A percentile compares a stretch with the other conserved stretches of the same genome.
phyloP scores from a whole-genome alignment of 2,888 invertebrate genomes.

The Chorisops tibialis region DNA sequence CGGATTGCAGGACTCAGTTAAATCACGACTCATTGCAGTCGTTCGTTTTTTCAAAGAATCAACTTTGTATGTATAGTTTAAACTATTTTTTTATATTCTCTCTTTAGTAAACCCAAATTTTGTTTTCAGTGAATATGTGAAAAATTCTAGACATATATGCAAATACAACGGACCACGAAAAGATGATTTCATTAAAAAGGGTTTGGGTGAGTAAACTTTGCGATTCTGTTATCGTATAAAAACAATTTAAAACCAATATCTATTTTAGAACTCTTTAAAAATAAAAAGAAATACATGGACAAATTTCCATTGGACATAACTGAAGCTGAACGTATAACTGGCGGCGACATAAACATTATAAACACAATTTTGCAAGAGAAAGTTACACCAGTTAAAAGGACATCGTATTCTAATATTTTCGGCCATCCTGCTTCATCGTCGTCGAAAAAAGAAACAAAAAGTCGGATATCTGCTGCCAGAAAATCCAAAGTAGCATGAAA shows the following conservation, averaged over 20 bases:
- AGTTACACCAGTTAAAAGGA: slow-evolving; percentile 53
- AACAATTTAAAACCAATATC: slow-evolving; percentile 11
- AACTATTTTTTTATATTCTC: too few species aligned
- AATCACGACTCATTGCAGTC: slow-evolving; percentile 72
- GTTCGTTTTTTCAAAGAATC: slow-evolving; percentile 85
- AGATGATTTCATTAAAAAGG: slow-evolving; percentile 77
- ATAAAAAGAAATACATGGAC: slow-evolving; percentile 67
- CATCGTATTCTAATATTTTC: slow-evolving; percentile 54
- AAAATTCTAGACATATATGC: slow-evolving; percentile 66
- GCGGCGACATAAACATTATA: slow-evolving; percentile 69
- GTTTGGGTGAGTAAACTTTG: slow-evolving; percentile 61
- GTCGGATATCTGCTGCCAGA: slow-evolving; percentile 29
- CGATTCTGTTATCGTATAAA: not conserved
- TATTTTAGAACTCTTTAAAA: slow-evolving; percentile 59
- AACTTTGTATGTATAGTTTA: slow-evolving; percentile 78
- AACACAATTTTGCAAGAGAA: slow-evolving; percentile 60
- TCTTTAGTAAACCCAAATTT: slow-evolving; percentile 46
- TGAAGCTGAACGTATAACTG: slow-evolving; percentile 68
- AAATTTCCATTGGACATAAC: slow-evolving; percentile 77
- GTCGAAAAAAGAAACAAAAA: slow-evolving; percentile 27
- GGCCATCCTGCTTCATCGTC: slow-evolving; percentile 42
- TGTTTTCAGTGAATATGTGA: slow-evolving; percentile 79
- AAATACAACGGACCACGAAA: slow-evolving; percentile 76
- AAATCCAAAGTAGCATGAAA: not conserved
- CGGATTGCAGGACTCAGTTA: slow-evolving; percentile 63